phyloP scores from a whole-genome alignment of 1,140 invertebrate species.

The Drosophila carrolli region DNA sequence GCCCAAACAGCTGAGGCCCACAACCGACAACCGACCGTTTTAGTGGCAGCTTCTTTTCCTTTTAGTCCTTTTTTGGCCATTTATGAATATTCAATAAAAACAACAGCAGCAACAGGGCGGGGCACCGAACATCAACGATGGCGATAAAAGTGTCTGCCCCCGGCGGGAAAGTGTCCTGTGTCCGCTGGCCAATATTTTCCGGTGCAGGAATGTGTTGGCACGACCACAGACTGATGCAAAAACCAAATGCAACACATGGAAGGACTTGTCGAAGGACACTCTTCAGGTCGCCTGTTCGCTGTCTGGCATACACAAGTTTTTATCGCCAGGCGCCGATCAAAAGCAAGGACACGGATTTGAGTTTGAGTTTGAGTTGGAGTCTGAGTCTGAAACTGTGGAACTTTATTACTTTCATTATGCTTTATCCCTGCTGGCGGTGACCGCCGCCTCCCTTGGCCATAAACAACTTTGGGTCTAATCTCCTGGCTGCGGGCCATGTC shows the following conservation, averaged over 20 bases:
- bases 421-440: constrained; percentile 50
- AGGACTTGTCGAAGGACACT: constrained; percentile 13
- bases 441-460: constrained; percentile 45
- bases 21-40: constrained; percentile 5
- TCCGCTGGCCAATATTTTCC: constrained; percentile 42
- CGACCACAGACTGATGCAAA: constrained; percentile 51
- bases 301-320: constrained; percentile 62
- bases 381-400: constrained; percentile 36
- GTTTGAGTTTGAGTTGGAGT: constrained; percentile 1
- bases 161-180: constrained; percentile 32
- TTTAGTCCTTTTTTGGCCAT: constrained; percentile 57
- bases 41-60: constrained; percentile 8
- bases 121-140: constrained; percentile 33
- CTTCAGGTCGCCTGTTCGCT: background rate
- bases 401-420: constrained; percentile 83
- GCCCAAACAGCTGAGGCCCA: constrained; percentile 42
- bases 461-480: constrained; percentile 78
- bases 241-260: constrained; percentile 53
- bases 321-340: constrained; percentile 63
- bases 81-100: constrained; percentile 84
- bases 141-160: constrained; percentile 73
- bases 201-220: constrained; percentile 46
- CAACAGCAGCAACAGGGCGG: constrained; percentile 46
- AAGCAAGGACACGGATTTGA: background rate
- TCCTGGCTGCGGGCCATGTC: constrained; percentile 47